Conservation (phyloP, 2,888 invertebrate species). For the Tenthredo scrophulariae region DNA sequence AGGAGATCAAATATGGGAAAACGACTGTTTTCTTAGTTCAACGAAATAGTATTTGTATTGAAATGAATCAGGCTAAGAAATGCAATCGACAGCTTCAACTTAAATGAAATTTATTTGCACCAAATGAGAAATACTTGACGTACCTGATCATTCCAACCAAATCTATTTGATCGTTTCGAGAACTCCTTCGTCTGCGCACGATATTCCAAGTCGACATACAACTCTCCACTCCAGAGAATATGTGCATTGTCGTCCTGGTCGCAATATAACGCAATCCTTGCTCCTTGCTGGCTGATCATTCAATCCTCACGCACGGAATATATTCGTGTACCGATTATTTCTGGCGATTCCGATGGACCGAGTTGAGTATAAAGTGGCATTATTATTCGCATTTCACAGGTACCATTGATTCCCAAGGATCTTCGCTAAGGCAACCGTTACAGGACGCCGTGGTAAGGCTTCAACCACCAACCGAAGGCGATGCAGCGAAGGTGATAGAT, state of each 20-base stretch:
- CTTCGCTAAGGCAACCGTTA: background rate
- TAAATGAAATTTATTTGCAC: too few species aligned
- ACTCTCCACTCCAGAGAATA: background rate
- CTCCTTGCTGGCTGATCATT: background rate
- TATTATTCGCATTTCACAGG: background rate
- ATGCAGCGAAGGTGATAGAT: constrained; percentile 64
- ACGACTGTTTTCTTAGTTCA: too few species aligned
- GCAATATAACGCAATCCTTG: background rate
- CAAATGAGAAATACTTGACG: background rate
- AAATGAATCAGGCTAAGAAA: too few species aligned
- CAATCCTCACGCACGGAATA: background rate
- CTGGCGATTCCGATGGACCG: background rate
- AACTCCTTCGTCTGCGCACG: background rate
- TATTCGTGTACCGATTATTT: background rate
- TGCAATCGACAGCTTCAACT: too few species aligned
- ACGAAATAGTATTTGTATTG: too few species aligned
- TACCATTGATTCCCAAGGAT: background rate
- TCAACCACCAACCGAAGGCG: constrained; percentile 57
- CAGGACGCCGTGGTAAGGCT: constrained; percentile 60
- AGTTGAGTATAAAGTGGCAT: background rate
- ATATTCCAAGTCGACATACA: constrained; percentile 1
- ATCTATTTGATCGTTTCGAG: too few species aligned
- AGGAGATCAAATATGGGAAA: too few species aligned
- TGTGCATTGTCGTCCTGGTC: background rate
- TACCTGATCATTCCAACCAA: too few species aligned